Conservation (phyloP, 2,113 vertebrate species). For the Balaeniceps rex region DNA sequence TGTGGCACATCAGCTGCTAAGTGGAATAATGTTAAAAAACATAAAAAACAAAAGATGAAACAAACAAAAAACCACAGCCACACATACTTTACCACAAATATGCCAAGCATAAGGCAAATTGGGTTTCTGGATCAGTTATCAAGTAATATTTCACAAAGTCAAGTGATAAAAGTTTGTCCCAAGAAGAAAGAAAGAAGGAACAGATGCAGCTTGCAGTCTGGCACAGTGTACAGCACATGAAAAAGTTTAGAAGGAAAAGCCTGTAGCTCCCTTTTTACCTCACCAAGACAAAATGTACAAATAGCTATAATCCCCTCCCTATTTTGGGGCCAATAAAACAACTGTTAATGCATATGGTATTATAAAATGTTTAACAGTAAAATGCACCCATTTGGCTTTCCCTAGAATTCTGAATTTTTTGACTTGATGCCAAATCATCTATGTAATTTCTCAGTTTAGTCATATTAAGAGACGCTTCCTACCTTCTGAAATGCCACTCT, state of each 20-base stretch:
- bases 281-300: background rate
- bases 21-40: background rate
- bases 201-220: background rate
- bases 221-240: background rate
- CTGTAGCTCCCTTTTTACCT: background rate
- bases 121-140: background rate
- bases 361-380: background rate
- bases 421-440: background rate
- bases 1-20: background rate
- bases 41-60: accelerated
- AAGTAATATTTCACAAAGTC: background rate
- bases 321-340: background rate
- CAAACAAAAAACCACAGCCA: background rate
- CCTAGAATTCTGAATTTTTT: background rate
- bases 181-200: background rate
- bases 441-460: background rate
- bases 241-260: background rate
- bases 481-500: constrained; percentile 19
- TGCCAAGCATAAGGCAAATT: background rate
- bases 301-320: background rate
- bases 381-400: constrained; percentile 3
- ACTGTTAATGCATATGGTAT: background rate
- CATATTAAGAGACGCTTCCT: background rate
- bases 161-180: background rate
- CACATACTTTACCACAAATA: background rate